Evolutionary conservation across 2,797 vertebrate species (phyloP).

Genomic region (Garrulus glandarius): DNA sequence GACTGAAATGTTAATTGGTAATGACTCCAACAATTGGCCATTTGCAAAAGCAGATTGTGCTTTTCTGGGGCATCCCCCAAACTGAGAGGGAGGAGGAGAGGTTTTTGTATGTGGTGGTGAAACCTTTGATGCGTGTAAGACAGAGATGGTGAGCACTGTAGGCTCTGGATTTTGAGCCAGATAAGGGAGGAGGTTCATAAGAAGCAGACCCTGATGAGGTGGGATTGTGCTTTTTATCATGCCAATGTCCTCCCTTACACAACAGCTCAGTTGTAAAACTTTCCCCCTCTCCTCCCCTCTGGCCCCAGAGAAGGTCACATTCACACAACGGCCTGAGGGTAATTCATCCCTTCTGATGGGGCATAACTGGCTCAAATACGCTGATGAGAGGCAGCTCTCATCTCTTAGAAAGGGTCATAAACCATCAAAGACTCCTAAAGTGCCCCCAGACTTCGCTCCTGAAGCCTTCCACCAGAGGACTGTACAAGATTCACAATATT

Average conservation of each 20-base stretch:
- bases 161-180: not conserved
- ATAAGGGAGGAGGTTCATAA: not conserved
- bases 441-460: not conserved
- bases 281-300: too few relatives aligned
- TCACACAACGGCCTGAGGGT: not conserved
- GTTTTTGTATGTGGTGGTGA: not conserved
- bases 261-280: not conserved
- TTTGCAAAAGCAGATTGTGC: not conserved
- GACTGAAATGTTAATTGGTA: not conserved
- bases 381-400: not conserved
- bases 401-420: not conserved
- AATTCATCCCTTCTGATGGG: not conserved
- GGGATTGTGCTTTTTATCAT: not conserved
- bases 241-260: not conserved
- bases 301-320: not conserved
- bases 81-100: not conserved
- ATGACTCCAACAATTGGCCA: not conserved
- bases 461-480: not conserved
- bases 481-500: not conserved
- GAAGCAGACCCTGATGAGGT: not conserved
- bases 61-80: not conserved
- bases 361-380: accelerated
- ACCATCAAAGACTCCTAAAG: not conserved
- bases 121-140: not conserved
- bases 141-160: not conserved